Evolutionary conservation across 2,888 invertebrate genomes (phyloP).

Genomic region (Stenodema calcarata): DNA sequence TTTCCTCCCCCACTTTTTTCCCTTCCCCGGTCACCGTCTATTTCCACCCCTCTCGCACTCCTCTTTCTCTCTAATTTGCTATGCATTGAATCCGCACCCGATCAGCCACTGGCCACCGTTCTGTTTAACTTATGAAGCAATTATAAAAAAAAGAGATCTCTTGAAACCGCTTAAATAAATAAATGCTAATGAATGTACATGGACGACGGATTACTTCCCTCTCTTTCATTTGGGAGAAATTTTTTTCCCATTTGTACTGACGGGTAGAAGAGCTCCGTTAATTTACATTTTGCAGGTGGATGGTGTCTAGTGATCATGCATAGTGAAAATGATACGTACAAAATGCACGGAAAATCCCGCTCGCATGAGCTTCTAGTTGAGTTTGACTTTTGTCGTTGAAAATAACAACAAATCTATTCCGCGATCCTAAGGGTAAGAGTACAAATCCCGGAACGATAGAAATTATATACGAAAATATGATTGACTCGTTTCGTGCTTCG

Average conservation of each 20-base stretch:
- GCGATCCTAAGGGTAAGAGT: too few species aligned
- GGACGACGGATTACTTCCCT: constrained; percentile 43
- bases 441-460: too few species aligned
- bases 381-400: too few species aligned
- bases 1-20: background rate
- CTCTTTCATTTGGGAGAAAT: constrained; percentile 9
- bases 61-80: constrained; percentile 53
- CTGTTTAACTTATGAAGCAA: constrained; percentile 56
- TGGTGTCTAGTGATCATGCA: background rate
- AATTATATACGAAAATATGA: too few species aligned
- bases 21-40: background rate
- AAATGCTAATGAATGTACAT: constrained; percentile 54
- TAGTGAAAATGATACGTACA: too few species aligned
- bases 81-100: constrained; percentile 55
- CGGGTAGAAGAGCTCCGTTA: background rate
- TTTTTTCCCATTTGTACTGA: background rate
- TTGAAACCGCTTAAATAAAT: constrained; percentile 53
- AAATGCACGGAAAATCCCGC: too few species aligned
- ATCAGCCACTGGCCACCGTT: constrained; percentile 50
- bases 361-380: too few species aligned
- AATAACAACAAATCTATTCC: too few species aligned
- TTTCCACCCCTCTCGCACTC: background rate
- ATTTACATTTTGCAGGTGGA: constrained; percentile 19
- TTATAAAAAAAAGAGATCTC: constrained; percentile 51
- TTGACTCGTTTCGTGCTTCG: too few species aligned